phyloP scores from a whole-genome alignment of 1,140 invertebrate species.

The Littorina saxatilis region DNA sequence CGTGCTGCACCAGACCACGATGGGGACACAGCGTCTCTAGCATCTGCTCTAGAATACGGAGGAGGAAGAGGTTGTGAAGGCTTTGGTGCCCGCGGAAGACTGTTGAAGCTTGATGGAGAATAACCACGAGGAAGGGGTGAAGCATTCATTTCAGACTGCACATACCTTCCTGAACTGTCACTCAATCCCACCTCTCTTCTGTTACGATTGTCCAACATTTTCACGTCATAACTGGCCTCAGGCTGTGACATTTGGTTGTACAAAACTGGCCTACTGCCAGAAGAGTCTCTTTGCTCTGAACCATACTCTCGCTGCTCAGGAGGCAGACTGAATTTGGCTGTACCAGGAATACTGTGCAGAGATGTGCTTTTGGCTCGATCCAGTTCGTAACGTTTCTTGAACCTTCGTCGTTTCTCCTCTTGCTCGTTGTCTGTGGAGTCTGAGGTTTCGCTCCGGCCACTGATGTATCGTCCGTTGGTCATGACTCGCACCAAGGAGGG shows the following conservation, averaged over 20 bases:
- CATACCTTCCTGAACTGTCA: background rate
- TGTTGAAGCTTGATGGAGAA: conserved; percentile 16
- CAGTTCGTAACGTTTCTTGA: conserved; percentile 54
- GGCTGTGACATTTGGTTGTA: too few relatives aligned
- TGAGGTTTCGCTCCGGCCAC: conserved; percentile 55
- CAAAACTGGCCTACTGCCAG: too few relatives aligned
- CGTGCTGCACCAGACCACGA: background rate
- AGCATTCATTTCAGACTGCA: background rate
- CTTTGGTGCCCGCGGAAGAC: background rate
- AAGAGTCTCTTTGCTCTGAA: background rate
- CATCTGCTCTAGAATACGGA: background rate
- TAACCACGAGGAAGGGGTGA: background rate
- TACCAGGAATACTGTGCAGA: conserved; percentile 45
- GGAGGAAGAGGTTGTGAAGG: background rate
- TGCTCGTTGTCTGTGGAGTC: conserved; percentile 70
- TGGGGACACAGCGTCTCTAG: background rate
- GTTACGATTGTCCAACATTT: too few relatives aligned
- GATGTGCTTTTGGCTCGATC: conserved; percentile 63
- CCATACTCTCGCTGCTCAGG: background rate
- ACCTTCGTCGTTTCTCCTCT: conserved; percentile 50
- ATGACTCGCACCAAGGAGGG: conserved; percentile 35
- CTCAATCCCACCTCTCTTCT: background rate
- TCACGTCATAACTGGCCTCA: too few relatives aligned
- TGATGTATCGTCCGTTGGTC: conserved; percentile 17
- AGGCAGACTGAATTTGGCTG: background rate